Conservation (phyloP, 1,140 invertebrate species). For the Temnothorax nylanderi region DNA sequence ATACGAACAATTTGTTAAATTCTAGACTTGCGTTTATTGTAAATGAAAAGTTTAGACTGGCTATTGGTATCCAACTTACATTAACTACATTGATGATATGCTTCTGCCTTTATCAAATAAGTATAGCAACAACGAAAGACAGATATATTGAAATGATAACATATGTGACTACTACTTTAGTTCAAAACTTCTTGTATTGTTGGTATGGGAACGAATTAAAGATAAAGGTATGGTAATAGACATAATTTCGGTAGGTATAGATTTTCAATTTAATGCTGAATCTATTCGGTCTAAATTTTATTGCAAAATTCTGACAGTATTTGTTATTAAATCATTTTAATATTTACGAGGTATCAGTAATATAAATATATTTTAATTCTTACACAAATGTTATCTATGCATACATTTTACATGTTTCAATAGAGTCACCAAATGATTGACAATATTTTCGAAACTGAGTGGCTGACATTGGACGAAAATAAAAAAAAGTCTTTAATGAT, state of each 20-base stretch:
- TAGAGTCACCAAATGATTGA: constrained; percentile 31
- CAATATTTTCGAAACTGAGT: constrained; percentile 48
- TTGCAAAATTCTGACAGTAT: neutral
- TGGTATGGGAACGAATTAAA: constrained; percentile 87
- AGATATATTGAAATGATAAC: constrained; percentile 59
- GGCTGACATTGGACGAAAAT: neutral
- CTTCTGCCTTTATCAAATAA: constrained; percentile 55
- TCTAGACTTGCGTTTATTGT: constrained; percentile 49
- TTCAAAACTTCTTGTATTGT: constrained; percentile 85
- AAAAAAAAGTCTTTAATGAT: constrained; percentile 21
- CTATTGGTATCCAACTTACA: constrained; percentile 56
- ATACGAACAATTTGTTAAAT: neutral
- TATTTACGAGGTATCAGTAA: neutral
- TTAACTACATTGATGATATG: constrained; percentile 50
- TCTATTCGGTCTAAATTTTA: neutral
- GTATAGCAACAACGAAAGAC: constrained; percentile 80
- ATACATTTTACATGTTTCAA: neutral
- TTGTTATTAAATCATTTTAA: neutral
- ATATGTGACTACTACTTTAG: constrained; percentile 45
- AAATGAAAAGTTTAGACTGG: constrained; percentile 50
- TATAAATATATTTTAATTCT: neutral
- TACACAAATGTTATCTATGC: too few species aligned
- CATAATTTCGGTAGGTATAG: neutral
- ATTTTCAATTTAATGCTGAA: neutral
- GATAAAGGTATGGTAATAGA: constrained; percentile 31